A percentile compares a stretch with the other conserved stretches of the same genome.
phyloP scores from a whole-genome alignment of 2,888 invertebrate genomes.

The Drosophila melanocephala region DNA sequence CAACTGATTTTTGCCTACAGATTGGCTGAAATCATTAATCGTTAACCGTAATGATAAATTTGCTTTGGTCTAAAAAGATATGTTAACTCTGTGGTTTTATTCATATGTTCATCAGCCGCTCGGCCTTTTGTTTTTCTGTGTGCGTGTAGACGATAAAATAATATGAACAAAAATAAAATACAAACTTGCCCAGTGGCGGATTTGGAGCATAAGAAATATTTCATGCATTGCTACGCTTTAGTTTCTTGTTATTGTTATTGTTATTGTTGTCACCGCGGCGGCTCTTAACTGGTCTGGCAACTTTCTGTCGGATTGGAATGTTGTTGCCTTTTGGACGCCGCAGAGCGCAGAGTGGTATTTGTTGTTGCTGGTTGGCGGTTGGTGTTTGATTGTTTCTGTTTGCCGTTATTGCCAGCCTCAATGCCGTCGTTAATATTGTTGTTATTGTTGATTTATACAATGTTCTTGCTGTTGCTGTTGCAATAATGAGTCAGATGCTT shows the following conservation, averaged over 20 bases:
- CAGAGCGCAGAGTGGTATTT: slow-evolving; percentile 15
- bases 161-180: slow-evolving; percentile 14
- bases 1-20: background rate
- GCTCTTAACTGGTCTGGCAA: slow-evolving; percentile 76
- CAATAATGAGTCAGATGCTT: slow-evolving; percentile 44
- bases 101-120: slow-evolving; percentile 10
- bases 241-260: slow-evolving; percentile 37
- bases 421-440: slow-evolving; percentile 53
- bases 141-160: slow-evolving; percentile 34
- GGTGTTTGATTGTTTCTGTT: slow-evolving; percentile 28
- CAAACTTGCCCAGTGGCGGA: slow-evolving; percentile 62
- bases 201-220: slow-evolving; percentile 78
- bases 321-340: slow-evolving; percentile 70
- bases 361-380: slow-evolving; percentile 28
- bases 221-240: slow-evolving; percentile 64
- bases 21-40: slow-evolving; percentile 9
- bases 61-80: background rate
- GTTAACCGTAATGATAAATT: background rate
- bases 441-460: slow-evolving; percentile 37
- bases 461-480: slow-evolving; percentile 13
- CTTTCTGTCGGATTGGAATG: slow-evolving; percentile 70
- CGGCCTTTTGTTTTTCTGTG: slow-evolving; percentile 15
- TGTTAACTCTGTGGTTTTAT: slow-evolving; percentile 7
- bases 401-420: slow-evolving; percentile 39
- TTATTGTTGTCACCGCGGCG: slow-evolving; percentile 41